These are phyloP conservation scores for Leucopternis melanops DNA, from an alignment of 2,113 vertebrate genomes.

Conservation along the genomic window DNA sequence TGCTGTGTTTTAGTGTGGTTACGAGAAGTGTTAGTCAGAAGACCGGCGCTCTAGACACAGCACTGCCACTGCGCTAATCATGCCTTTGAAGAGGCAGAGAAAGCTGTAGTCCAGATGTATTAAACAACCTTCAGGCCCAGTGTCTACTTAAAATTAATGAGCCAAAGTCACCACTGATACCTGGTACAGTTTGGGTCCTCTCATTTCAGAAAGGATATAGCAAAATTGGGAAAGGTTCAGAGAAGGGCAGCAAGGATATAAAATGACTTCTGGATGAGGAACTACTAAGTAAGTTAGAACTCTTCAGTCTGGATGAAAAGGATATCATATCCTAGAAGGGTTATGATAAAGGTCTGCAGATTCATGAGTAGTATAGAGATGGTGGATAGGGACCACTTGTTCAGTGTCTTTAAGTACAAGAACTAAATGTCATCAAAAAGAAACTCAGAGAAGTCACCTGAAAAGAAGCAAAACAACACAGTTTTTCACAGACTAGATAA, in stretches of 20 bases:
- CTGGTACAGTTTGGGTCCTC: background rate
- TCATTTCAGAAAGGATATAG: background rate
- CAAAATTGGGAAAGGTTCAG: background rate
- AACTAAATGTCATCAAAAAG: background rate
- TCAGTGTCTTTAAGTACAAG: background rate
- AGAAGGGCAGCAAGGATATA: background rate
- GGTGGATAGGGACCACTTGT: background rate
- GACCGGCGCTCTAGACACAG: background rate
- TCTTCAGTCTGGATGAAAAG: background rate
- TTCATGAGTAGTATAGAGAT: background rate
- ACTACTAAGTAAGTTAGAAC: background rate
- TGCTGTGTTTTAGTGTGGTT: background rate
- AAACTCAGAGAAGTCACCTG: background rate
- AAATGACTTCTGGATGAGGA: background rate
- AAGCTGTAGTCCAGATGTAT: background rate
- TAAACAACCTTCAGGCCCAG: background rate
- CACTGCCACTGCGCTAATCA: background rate
- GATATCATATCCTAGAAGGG: background rate
- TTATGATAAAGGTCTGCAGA: background rate
- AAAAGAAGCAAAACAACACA: background rate
- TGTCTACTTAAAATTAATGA: conserved; percentile 24
- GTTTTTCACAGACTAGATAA: background rate
- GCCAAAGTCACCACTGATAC: background rate
- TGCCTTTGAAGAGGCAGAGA: background rate
- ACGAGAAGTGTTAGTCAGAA: background rate